Evolutionary conservation across 2,888 invertebrate species (phyloP).

Genomic region (Lamellibrachia columna): DNA sequence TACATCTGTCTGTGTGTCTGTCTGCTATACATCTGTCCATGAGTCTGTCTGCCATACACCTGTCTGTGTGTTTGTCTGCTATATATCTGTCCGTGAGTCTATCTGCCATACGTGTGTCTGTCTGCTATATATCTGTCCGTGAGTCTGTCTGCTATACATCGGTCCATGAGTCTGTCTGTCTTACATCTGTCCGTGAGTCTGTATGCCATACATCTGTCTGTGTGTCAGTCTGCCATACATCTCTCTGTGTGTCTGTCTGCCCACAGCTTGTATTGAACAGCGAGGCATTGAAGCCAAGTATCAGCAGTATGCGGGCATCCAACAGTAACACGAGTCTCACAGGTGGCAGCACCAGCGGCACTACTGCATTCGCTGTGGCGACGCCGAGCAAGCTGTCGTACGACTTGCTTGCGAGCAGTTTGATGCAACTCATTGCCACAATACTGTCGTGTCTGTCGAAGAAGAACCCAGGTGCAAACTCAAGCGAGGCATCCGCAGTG

Average conservation of each 20-base stretch:
- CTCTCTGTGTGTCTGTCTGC: slow-evolving; percentile 39
- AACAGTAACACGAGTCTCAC: neutral
- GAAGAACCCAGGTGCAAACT: slow-evolving; percentile 52
- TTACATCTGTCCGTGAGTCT: no score
- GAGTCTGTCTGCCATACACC: no score
- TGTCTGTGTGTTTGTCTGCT: no score
- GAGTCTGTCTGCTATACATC: no score
- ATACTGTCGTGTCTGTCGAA: slow-evolving; percentile 59
- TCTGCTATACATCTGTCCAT: no score
- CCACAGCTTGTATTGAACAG: slow-evolving; percentile 13
- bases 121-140: no score
- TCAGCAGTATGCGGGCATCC: neutral
- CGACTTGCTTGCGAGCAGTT: slow-evolving; percentile 61
- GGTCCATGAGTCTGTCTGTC: no score
- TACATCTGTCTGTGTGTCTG: no score
- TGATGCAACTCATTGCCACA: slow-evolving; percentile 56
- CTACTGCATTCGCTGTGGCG: neutral
- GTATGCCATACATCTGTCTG: no score
- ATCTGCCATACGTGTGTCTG: no score
- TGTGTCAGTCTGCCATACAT: neutral
- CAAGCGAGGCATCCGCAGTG: slow-evolving; percentile 57
- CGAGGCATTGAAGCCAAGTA: neutral
- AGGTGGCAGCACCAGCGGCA: slow-evolving; percentile 23
- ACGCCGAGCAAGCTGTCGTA: slow-evolving; percentile 53
- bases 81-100: no score